phyloP scores from a whole-genome alignment of 1,140 invertebrate genomes.

The Diorhabda sublineata region DNA sequence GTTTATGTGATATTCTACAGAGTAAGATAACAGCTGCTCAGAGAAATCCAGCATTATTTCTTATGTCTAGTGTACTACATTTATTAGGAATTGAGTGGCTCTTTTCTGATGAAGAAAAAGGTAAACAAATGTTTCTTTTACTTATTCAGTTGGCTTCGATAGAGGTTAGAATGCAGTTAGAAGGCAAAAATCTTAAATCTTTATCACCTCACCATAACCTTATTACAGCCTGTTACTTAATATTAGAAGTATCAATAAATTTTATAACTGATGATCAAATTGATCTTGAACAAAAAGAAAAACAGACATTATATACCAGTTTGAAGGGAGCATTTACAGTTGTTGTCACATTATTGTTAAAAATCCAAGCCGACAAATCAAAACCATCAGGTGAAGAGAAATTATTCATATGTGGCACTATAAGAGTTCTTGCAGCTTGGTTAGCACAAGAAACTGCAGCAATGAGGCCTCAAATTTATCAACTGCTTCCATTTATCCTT shows the following conservation, averaged over 20 bases:
- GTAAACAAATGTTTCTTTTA: slow-evolving; percentile 77
- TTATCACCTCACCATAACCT: slow-evolving; percentile 71
- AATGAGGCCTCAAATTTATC: slow-evolving; percentile 76
- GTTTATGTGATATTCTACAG: slow-evolving; percentile 72
- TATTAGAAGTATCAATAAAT: slow-evolving; percentile 75
- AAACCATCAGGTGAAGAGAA: slow-evolving; percentile 58
- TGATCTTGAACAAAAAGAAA: slow-evolving; percentile 83
- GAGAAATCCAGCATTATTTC: slow-evolving; percentile 78
- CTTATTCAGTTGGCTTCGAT: slow-evolving; percentile 83
- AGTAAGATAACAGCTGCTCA: slow-evolving; percentile 84
- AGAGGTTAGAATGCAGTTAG: slow-evolving; percentile 88
- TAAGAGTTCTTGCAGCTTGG: slow-evolving; percentile 82
- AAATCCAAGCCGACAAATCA: slow-evolving; percentile 69
- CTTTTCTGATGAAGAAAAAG: slow-evolving; percentile 70
- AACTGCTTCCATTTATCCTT: slow-evolving; percentile 73
- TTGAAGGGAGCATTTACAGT: slow-evolving; percentile 85
- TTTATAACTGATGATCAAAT: slow-evolving; percentile 77
- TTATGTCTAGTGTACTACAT: slow-evolving; percentile 75
- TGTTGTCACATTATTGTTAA: slow-evolving; percentile 68
- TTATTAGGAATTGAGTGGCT: slow-evolving; percentile 81
- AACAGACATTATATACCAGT: slow-evolving; percentile 84
- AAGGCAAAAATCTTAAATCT: slow-evolving; percentile 77
- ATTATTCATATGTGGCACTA: slow-evolving; percentile 75
- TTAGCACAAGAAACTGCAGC: slow-evolving; percentile 88
- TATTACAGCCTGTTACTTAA: slow-evolving; percentile 76